Percentiles rank a stretch among this genome's conserved stretches.
Conservation (phyloP, 2,797 vertebrate genomes). For the Adelosebastes latens region DNA sequence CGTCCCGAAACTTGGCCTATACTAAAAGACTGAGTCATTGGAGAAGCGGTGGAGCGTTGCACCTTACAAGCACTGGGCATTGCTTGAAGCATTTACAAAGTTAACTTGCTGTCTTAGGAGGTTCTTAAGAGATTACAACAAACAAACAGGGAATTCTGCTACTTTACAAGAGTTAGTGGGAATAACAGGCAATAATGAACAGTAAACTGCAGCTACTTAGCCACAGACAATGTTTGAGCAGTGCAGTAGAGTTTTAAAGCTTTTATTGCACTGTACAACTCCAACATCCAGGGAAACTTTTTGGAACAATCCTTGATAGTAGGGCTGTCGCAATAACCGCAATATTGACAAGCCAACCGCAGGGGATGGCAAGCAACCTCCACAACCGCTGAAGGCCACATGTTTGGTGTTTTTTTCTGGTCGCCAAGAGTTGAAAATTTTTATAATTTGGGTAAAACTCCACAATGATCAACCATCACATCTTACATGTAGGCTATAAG, state of each 20-base stretch:
- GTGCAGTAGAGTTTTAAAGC: constrained; percentile 6
- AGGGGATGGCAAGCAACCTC: too few species aligned
- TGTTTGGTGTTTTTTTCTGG: too few species aligned
- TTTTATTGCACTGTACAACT: constrained; percentile 38
- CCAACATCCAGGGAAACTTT: constrained; percentile 39
- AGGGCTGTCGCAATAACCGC: too few species aligned
- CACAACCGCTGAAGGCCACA: too few species aligned
- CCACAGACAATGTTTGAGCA: constrained; percentile 1
- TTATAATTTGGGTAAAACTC: too few species aligned
- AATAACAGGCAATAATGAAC: constrained; percentile 44
- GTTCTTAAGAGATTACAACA: constrained; percentile 7
- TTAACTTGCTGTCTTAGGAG: background rate
- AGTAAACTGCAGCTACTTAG: constrained; percentile 17
- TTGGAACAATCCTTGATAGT: background rate
- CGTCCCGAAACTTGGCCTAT: background rate
- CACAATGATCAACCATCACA: too few species aligned
- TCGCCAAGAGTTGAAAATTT: too few species aligned
- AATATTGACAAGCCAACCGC: too few species aligned
- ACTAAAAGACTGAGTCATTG: background rate
- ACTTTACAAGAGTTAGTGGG: background rate
- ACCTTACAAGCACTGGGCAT: constrained; percentile 24
- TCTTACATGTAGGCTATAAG: too few species aligned
- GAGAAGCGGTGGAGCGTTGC: constrained; percentile 1
- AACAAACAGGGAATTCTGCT: constrained; percentile 22
- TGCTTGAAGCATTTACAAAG: constrained; percentile 1